phyloP scores from a whole-genome alignment of 2,113 vertebrate species.

The Capra hircus region DNA sequence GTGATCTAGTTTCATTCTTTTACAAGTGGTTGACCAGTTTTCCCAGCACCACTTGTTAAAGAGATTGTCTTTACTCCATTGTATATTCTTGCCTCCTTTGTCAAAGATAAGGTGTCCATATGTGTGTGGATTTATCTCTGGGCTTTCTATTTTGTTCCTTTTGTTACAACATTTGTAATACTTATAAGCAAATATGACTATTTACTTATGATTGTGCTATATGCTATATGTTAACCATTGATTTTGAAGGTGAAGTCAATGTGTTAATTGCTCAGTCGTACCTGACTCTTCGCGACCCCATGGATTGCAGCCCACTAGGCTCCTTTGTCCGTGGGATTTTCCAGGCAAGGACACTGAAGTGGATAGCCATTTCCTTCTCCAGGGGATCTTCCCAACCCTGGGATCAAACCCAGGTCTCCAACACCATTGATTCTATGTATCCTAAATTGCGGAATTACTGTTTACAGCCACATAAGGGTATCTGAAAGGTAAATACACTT shows the following conservation, averaged over 20 bases:
- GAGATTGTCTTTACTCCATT: too few relatives aligned
- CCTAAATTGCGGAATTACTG: neutral
- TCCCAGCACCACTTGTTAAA: too few relatives aligned
- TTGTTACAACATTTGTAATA: neutral
- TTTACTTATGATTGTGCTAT: neutral
- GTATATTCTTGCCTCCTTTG: too few relatives aligned
- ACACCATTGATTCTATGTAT: neutral
- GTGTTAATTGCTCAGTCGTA: neutral
- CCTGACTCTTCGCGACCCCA: accelerated
- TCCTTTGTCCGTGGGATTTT: neutral
- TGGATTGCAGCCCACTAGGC: neutral
- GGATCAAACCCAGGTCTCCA: neutral
- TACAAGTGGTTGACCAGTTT: too few relatives aligned
- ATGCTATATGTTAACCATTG: neutral
- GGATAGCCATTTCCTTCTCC: neutral
- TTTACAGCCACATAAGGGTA: neutral
- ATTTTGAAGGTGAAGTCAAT: neutral
- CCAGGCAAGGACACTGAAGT: neutral
- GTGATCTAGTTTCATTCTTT: too few relatives aligned
- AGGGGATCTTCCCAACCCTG: neutral
- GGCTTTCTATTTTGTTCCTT: too few relatives aligned
- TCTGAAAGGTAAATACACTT: neutral
- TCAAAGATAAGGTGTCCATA: too few relatives aligned
- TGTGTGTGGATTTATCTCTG: too few relatives aligned
- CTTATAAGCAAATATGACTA: neutral